Conservation (phyloP, 2,113 vertebrate species). For the Trichechus manatus region DNA sequence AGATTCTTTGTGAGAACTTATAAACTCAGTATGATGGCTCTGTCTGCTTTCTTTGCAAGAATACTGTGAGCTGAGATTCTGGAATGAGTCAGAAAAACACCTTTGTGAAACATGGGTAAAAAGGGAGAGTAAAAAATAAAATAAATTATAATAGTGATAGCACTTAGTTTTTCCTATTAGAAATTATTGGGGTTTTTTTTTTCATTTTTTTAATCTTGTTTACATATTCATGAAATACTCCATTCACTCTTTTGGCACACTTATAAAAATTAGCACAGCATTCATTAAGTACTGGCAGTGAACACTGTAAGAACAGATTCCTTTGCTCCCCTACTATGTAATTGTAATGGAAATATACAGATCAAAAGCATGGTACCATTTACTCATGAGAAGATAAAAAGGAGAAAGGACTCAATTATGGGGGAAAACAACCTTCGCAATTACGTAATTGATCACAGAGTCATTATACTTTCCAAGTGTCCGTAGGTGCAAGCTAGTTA, state of each 20-base stretch:
- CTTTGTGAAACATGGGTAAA: background rate
- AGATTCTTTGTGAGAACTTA: background rate
- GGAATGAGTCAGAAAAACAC: background rate
- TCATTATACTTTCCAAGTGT: background rate
- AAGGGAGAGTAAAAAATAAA: background rate
- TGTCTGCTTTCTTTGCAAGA: background rate
- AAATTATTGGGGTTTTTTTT: background rate
- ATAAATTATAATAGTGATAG: background rate
- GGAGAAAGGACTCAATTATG: constrained; percentile 27
- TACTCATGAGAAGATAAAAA: constrained; percentile 6
- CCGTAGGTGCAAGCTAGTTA: background rate
- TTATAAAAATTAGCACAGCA: constrained; percentile 3
- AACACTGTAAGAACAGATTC: constrained; percentile 10
- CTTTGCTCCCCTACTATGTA: constrained; percentile 12
- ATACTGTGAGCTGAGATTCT: background rate
- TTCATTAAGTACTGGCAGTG: constrained; percentile 20
- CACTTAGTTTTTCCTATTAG: background rate
- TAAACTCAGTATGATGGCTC: background rate
- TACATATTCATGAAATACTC: background rate
- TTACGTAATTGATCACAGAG: constrained; percentile 32
- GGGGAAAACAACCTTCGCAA: background rate
- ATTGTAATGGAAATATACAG: constrained; percentile 59
- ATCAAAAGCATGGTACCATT: constrained; percentile 7
- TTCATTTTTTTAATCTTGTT: background rate
- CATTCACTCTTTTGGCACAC: background rate